These are phyloP conservation scores for Lycaena phlaeas DNA, from an alignment of 2,888 invertebrate species.

Conservation along the genomic window DNA sequence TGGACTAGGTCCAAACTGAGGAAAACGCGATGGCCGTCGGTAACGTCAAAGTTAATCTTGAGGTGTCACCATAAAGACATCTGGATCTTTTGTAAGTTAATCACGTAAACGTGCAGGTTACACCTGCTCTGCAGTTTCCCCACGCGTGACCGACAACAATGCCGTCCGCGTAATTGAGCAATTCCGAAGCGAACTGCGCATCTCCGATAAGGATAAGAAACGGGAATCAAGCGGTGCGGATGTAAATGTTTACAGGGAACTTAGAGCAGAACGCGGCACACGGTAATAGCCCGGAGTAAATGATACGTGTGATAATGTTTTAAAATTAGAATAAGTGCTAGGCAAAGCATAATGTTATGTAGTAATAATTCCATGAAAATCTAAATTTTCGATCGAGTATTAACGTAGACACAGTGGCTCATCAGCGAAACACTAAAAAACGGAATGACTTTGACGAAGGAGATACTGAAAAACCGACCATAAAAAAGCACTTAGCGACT, in stretches of 20 bases:
- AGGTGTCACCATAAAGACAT: neutral
- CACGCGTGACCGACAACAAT: slow-evolving; percentile 61
- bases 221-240: slow-evolving; percentile 40
- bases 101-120: slow-evolving; percentile 46
- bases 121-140: slow-evolving; percentile 50
- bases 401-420: no score
- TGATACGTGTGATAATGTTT: no score
- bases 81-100: slow-evolving; percentile 29
- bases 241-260: slow-evolving; percentile 19
- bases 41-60: neutral
- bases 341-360: no score
- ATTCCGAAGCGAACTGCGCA: slow-evolving; percentile 48
- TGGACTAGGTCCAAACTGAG: no score
- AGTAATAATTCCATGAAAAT: no score
- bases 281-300: no score
- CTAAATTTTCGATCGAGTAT: no score
- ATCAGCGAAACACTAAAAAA: no score
- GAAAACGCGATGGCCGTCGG: neutral
- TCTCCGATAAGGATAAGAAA: slow-evolving; percentile 51
- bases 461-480: no score
- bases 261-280: slow-evolving; percentile 10
- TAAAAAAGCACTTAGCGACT: no score
- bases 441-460: no score
- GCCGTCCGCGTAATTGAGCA: slow-evolving; percentile 51
- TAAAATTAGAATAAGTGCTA: no score